Evolutionary conservation across 2,888 invertebrate species (phyloP), one percentile per base, ranked within the genome.

Genomic region (Tiliacea aurago): DNA sequence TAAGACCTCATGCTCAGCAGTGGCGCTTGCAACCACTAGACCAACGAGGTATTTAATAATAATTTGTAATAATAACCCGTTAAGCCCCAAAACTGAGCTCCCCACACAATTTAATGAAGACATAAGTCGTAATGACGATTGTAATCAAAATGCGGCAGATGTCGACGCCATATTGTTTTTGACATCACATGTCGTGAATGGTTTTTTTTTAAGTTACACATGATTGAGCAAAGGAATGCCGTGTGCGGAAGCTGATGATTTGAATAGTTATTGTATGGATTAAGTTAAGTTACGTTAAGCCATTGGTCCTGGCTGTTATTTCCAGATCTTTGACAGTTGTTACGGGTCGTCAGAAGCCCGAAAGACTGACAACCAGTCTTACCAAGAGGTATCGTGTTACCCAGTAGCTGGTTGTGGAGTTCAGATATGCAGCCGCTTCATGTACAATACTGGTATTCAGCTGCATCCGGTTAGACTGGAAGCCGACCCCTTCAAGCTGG

Each of bases 91-190:
- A 84, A 73, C 43, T 37, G 49, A 43, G 10, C 67, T 70, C 83
- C 77, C 73, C 64, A 73, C 37, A 61, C 4, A 33, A 58, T 62
- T 80, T 81, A 79, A 86, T 73, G 76, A 73, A 86, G 78, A 86
- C 68, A 79, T 78, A 78, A 74, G 61, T 72, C 64, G 59, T 72
- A 71, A 83, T 78, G 77, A 76, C 73, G 83, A 85, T 87, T 74
- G 70, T 84, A 80, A 87, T 87, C 87, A 81, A 82, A 81, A 84
- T 68, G 77, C 43, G 75, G 76, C 87, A 87, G 87, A 87, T 87
- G 87, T 80, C 11, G 61, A 28, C 74, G 85, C 82, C 87, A 87
- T 87, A 28, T 67, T 74, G 69, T 86, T 77, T 76, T 80, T 85
- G 78, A 80, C 64, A 71, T 83, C 81, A n/a, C 15, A 81, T 67